These are phyloP conservation scores for Pachydiplax longipennis DNA, from an alignment of 2,888 invertebrate genomes.

Conservation along the genomic window DNA sequence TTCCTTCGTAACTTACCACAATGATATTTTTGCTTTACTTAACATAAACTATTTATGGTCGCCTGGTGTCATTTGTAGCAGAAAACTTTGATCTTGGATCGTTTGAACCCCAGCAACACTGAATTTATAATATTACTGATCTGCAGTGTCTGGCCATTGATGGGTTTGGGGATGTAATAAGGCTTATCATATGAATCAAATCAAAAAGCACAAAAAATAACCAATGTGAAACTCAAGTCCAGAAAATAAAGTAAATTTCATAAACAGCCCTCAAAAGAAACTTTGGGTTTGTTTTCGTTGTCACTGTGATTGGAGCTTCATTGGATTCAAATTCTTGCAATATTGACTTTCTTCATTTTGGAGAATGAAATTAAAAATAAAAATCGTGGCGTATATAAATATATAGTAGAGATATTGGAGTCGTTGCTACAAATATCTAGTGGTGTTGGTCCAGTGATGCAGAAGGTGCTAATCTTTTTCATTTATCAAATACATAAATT, in stretches of 20 bases:
- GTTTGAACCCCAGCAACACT: neutral
- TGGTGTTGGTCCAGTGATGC: constrained; percentile 43
- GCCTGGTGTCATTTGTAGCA: neutral
- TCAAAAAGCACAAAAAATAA: constrained; percentile 31
- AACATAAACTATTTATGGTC: neutral
- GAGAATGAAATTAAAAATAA: constrained; percentile 33
- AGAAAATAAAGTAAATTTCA: neutral
- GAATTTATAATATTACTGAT: neutral
- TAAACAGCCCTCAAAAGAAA: constrained; percentile 34
- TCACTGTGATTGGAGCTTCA: constrained; percentile 44
- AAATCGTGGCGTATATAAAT: constrained; percentile 17
- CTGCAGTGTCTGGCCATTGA: constrained; percentile 18
- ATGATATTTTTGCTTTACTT: neutral
- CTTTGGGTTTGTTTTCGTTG: constrained; percentile 30
- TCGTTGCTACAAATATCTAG: constrained; percentile 7
- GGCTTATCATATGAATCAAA: constrained; percentile 34
- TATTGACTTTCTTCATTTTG: constrained; percentile 10
- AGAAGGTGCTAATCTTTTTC: constrained; percentile 20
- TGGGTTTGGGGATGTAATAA: constrained; percentile 25
- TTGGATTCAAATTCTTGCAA: neutral
- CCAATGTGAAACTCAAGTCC: constrained; percentile 16
- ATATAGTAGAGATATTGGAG: constrained; percentile 29
- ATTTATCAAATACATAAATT: neutral
- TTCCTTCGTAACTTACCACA: constrained; percentile 28
- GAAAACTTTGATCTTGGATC: neutral